These are phyloP conservation scores for Lucinisca nassula DNA, from an alignment of 2,888 invertebrate species.

Conservation along the genomic window DNA sequence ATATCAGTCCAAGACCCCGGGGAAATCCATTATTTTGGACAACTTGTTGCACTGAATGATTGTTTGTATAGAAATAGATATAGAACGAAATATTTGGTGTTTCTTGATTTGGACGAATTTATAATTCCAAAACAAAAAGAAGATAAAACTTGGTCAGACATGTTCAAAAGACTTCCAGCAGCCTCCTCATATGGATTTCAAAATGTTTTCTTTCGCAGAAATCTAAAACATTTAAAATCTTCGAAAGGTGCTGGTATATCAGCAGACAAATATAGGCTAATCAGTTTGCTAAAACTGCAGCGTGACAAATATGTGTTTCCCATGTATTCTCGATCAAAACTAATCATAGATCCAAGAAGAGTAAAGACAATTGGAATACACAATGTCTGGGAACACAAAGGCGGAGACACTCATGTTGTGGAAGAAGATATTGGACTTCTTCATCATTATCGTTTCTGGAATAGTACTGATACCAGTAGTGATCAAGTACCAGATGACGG, in stretches of 20 bases:
- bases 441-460: conserved; percentile 81
- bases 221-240: conserved; percentile 66
- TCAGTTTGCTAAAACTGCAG: conserved; percentile 73
- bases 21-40: conserved; percentile 86
- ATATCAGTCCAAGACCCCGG: conserved; percentile 74
- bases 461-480: conserved; percentile 53
- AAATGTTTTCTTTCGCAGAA: conserved; percentile 79
- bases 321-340: conserved; percentile 74
- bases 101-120: conserved; percentile 86
- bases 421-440: conserved; percentile 61
- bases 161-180: conserved; percentile 53
- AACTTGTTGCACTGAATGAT: conserved; percentile 85
- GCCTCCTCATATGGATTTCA: conserved; percentile 63
- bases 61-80: conserved; percentile 83
- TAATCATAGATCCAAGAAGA: conserved; percentile 72
- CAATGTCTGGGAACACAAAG: conserved; percentile 61
- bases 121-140: conserved; percentile 79
- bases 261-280: conserved; percentile 70
- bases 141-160: conserved; percentile 71
- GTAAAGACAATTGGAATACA: conserved; percentile 79
- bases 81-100: conserved; percentile 80
- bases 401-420: conserved; percentile 33
- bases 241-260: conserved; percentile 50
- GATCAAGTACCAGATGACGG: conserved; percentile 50
- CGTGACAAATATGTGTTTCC: conserved; percentile 71